Conservation (phyloP, 2,113 vertebrate genomes). For the Kryptolebias marmoratus region DNA sequence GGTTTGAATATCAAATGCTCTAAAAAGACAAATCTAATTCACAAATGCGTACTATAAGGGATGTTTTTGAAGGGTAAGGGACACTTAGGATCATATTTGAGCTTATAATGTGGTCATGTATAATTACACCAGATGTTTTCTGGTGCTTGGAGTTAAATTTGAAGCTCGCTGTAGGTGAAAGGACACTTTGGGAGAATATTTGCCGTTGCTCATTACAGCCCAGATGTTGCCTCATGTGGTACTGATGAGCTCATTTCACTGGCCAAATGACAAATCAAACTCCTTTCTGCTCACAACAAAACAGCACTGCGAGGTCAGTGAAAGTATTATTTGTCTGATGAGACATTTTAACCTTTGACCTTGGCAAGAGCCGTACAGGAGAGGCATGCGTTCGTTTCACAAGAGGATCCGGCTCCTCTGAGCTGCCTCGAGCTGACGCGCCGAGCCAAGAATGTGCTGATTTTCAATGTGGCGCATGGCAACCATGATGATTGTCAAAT, state of each 20-base stretch:
- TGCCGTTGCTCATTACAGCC: slow-evolving; percentile 51
- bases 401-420: slow-evolving; percentile 50
- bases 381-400: slow-evolving; percentile 49
- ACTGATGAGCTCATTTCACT: slow-evolving; percentile 63
- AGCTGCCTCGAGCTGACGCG: slow-evolving; percentile 65
- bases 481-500: slow-evolving; percentile 69
- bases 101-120: not conserved
- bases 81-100: too few species aligned
- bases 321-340: slow-evolving; percentile 52
- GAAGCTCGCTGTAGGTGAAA: slow-evolving; percentile 14
- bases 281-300: slow-evolving; percentile 39
- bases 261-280: slow-evolving; percentile 57
- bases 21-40: too few species aligned
- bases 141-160: not conserved
- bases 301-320: slow-evolving; percentile 45
- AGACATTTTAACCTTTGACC: slow-evolving; percentile 67
- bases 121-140: not conserved
- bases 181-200: slow-evolving; percentile 12
- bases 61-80: too few species aligned
- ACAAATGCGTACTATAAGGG: too few species aligned
- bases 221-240: slow-evolving; percentile 66
- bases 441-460: slow-evolving; percentile 65
- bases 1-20: too few species aligned
- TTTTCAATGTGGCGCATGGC: slow-evolving; percentile 77
- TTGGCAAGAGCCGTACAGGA: slow-evolving; percentile 28